Evolutionary conservation across 2,797 vertebrate species (phyloP).

Genomic region (Halcyon chelicuti): DNA sequence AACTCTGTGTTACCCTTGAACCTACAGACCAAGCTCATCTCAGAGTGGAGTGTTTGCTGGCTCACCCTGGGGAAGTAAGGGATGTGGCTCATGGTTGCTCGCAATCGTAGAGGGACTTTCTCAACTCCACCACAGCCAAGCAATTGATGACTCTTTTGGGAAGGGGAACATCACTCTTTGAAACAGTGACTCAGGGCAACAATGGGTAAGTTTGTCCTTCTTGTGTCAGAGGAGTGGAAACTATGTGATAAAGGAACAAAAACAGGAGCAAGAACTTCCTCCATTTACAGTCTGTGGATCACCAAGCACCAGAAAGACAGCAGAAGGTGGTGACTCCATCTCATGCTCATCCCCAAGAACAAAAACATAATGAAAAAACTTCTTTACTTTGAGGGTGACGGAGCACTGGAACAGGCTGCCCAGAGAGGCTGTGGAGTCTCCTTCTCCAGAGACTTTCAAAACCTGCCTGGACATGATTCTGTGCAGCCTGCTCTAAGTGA

Average conservation of each 20-base stretch:
- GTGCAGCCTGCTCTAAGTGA: neutral
- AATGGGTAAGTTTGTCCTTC: neutral
- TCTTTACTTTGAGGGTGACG: neutral
- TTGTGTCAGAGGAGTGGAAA: neutral
- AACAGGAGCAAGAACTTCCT: neutral
- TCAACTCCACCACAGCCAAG: neutral
- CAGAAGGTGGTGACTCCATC: neutral
- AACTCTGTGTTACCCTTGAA: neutral
- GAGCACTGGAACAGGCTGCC: neutral
- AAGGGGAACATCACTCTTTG: neutral
- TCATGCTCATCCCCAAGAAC: neutral
- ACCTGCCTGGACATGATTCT: neutral
- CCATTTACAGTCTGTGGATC: neutral
- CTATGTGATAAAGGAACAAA: neutral
- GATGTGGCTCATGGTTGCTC: neutral
- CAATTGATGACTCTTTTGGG: neutral
- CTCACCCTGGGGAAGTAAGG: neutral
- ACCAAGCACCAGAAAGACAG: neutral
- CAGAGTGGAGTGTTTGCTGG: neutral
- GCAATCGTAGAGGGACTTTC: neutral
- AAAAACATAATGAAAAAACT: neutral
- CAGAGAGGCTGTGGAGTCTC: neutral
- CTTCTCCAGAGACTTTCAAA: neutral
- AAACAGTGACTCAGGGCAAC: neutral
- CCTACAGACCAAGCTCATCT: neutral